Percentiles rank a stretch among this genome's conserved stretches.
These are phyloP conservation scores for Cataglyphis altisquamis DNA, from an alignment of 2,888 invertebrate genomes.

Conservation along the genomic window DNA sequence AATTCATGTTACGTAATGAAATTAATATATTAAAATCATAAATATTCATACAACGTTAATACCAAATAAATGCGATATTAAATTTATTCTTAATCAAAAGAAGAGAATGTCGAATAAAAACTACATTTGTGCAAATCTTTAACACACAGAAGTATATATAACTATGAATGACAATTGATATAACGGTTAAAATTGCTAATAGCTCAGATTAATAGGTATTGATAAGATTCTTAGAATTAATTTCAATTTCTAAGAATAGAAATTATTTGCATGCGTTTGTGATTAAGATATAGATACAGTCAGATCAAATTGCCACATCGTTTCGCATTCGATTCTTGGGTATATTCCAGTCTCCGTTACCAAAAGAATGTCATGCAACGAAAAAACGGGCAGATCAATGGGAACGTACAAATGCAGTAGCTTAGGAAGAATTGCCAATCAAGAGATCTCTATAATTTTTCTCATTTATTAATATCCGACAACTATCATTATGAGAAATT, in stretches of 20 bases:
- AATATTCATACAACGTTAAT: background rate
- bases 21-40: background rate
- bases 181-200: background rate
- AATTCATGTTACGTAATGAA: background rate
- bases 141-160: background rate
- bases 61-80: background rate
- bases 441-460: background rate
- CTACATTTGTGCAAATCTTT: background rate
- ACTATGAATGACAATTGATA: background rate
- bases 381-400: slow-evolving; percentile 54
- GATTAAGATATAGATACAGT: slow-evolving; percentile 42
- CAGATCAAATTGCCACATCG: slow-evolving; percentile 48
- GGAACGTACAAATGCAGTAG: slow-evolving; percentile 34
- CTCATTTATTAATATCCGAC: slow-evolving; percentile 1
- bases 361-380: slow-evolving; percentile 56
- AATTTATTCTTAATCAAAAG: background rate
- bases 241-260: background rate
- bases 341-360: slow-evolving; percentile 47
- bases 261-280: slow-evolving; percentile 24
- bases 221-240: background rate
- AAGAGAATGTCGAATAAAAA: background rate
- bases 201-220: background rate
- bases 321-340: slow-evolving; percentile 49
- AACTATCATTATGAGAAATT: background rate
- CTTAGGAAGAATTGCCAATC: slow-evolving; percentile 32